A percentile compares a stretch with the other conserved stretches of the same genome.
These are phyloP conservation scores for Leiothrix lutea DNA, from an alignment of 2,113 vertebrate genomes.

Conservation along the genomic window DNA sequence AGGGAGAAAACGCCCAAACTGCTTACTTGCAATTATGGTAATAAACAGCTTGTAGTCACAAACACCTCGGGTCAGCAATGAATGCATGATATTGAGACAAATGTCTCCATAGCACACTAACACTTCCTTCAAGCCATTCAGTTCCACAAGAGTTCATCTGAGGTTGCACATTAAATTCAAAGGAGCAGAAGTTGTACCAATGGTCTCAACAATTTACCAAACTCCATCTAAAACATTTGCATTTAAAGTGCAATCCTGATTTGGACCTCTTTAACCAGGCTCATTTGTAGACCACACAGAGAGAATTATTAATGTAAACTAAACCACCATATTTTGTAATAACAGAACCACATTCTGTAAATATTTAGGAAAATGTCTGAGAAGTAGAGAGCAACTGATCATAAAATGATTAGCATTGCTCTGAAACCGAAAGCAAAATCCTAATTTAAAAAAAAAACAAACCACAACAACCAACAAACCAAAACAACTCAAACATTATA, in stretches of 20 bases:
- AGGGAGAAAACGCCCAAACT: background rate
- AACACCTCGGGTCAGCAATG: background rate
- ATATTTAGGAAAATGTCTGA: conserved; percentile 57
- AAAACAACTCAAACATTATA: conserved; percentile 34
- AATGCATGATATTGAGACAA: conserved; percentile 9
- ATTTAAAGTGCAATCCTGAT: conserved; percentile 1
- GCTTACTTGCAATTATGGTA: background rate
- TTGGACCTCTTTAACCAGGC: conserved; percentile 2
- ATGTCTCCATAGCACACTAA: background rate
- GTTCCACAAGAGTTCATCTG: conserved; percentile 45
- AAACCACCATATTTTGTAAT: conserved; percentile 36
- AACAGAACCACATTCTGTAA: conserved; percentile 64
- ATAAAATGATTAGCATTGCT: conserved; percentile 42
- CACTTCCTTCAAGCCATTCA: conserved; percentile 51
- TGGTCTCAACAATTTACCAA: background rate
- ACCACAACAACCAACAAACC: background rate
- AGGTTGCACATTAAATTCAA: conserved; percentile 45
- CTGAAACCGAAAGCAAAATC: conserved; percentile 46
- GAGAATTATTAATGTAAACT: conserved; percentile 62
- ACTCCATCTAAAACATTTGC: background rate
- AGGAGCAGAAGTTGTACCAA: conserved; percentile 28
- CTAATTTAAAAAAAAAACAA: conserved; percentile 22
- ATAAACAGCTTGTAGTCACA: background rate
- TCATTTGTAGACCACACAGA: conserved; percentile 46
- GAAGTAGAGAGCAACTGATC: conserved; percentile 45